Percentiles rank a stretch among this genome's conserved stretches.
Conservation (phyloP, 2,113 vertebrate species). For the Osmerus eperlanus region DNA sequence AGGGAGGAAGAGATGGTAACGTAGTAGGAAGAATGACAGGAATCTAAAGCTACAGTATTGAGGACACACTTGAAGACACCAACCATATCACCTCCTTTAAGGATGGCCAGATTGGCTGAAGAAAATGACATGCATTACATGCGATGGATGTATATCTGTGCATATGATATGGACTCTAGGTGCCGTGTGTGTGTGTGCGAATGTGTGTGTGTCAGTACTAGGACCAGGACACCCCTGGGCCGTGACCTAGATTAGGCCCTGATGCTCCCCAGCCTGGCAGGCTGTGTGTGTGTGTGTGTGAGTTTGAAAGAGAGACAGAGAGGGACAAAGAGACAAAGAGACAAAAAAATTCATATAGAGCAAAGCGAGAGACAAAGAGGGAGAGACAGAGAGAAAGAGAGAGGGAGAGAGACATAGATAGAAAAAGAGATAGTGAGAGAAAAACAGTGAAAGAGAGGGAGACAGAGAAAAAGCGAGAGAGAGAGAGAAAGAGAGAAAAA, state of each 20-base stretch:
- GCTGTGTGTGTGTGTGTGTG: slow-evolving; percentile 8
- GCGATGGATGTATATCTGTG: too few species aligned
- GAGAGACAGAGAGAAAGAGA: not conserved
- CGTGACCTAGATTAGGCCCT: slow-evolving; percentile 69
- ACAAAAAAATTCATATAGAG: too few species aligned
- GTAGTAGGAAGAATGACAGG: not conserved
- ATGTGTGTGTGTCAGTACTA: slow-evolving; percentile 15
- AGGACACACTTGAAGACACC: too few species aligned
- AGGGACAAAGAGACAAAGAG: too few species aligned
- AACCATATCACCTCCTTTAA: too few species aligned
- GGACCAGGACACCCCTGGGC: slow-evolving; percentile 56
- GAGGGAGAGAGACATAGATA: not conserved
- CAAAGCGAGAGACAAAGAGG: too few species aligned
- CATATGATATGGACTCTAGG: too few species aligned
- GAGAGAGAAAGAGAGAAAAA: not conserved
- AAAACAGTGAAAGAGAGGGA: slow-evolving; percentile 7
- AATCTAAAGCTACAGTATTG: not conserved
- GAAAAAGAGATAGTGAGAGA: not conserved
- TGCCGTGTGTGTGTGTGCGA: not conserved
- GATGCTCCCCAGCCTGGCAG: slow-evolving; percentile 48
- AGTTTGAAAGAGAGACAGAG: not conserved
- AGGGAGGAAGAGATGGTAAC: not conserved
- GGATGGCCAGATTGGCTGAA: too few species aligned
- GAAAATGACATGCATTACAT: too few species aligned
- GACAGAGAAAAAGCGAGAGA: slow-evolving; percentile 1